Percentiles rank a stretch among this genome's conserved stretches.
Conservation (phyloP, 2,888 invertebrate species). For the Drosophila silvestris region DNA sequence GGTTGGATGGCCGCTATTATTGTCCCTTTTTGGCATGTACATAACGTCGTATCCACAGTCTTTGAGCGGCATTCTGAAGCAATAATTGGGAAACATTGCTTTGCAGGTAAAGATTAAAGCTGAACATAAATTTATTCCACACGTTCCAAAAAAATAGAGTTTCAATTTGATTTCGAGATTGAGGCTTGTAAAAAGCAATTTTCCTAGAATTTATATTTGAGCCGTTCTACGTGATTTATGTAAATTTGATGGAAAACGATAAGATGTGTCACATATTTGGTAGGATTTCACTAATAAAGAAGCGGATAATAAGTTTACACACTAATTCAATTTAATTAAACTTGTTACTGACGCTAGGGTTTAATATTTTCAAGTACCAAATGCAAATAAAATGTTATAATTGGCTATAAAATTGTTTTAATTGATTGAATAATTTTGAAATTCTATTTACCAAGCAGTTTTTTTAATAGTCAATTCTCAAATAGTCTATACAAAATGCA, state of each 20-base stretch:
- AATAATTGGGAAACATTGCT: conserved; percentile 70
- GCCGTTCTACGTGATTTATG: neutral
- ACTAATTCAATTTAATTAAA: neutral
- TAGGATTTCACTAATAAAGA: neutral
- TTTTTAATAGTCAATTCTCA: neutral
- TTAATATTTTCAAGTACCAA: neutral
- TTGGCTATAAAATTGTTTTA: neutral
- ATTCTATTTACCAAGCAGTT: neutral
- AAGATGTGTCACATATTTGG: conserved; percentile 11
- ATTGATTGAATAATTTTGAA: neutral
- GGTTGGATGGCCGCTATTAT: neutral
- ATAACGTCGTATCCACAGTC: conserved; percentile 51
- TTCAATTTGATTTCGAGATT: conserved; percentile 21
- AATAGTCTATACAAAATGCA: neutral
- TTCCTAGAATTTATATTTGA: conserved; percentile 12
- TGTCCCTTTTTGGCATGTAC: conserved; percentile 23
- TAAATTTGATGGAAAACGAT: conserved; percentile 37
- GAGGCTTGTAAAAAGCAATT: conserved; percentile 1
- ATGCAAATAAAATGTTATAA: neutral
- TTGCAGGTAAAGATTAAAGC: conserved; percentile 7
- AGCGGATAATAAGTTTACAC: neutral
- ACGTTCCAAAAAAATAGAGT: conserved; percentile 13
- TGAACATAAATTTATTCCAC: conserved; percentile 24
- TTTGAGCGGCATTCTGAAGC: conserved; percentile 54
- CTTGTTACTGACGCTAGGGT: neutral